Evolutionary conservation across 2,888 invertebrate genomes (phyloP).

Genomic region (Romanomermis culicivorax): DNA sequence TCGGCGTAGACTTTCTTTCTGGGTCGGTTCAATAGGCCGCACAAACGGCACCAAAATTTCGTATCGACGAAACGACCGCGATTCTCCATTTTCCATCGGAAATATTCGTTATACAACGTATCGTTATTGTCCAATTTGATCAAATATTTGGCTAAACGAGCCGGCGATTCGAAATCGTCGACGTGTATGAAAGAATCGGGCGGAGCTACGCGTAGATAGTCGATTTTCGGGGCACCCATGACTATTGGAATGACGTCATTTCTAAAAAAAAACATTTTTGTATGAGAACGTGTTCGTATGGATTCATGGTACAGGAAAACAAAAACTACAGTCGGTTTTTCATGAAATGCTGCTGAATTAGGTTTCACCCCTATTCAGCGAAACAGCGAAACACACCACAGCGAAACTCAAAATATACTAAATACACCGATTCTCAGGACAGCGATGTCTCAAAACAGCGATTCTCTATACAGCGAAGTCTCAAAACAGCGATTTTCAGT

Average conservation of each 20-base stretch:
- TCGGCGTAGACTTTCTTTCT: conserved; percentile 41
- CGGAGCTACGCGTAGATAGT: conserved; percentile 68
- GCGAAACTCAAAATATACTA: no score
- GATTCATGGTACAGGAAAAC: background rate
- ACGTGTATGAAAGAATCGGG: conserved; percentile 80
- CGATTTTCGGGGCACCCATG: conserved; percentile 55
- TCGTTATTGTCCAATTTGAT: conserved; percentile 63
- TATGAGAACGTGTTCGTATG: conserved; percentile 32
- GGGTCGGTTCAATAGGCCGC: conserved; percentile 47
- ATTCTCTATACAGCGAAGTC: no score
- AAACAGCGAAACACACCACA: no score
- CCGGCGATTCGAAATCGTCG: conserved; percentile 63
- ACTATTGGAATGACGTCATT: conserved; percentile 10
- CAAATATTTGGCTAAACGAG: conserved; percentile 64
- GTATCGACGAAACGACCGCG: conserved; percentile 90
- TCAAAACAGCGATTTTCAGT: no score
- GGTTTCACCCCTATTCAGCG: no score
- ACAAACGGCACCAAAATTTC: conserved; percentile 72
- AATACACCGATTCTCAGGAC: no score
- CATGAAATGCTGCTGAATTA: no score
- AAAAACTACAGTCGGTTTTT: no score
- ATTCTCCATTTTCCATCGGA: conserved; percentile 63
- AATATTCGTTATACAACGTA: conserved; percentile 74
- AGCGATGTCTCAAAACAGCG: no score
- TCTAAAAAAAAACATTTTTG: conserved; percentile 43